Evolutionary conservation across 2,113 vertebrate genomes (phyloP).

Genomic region (Calidris pugnax): DNA sequence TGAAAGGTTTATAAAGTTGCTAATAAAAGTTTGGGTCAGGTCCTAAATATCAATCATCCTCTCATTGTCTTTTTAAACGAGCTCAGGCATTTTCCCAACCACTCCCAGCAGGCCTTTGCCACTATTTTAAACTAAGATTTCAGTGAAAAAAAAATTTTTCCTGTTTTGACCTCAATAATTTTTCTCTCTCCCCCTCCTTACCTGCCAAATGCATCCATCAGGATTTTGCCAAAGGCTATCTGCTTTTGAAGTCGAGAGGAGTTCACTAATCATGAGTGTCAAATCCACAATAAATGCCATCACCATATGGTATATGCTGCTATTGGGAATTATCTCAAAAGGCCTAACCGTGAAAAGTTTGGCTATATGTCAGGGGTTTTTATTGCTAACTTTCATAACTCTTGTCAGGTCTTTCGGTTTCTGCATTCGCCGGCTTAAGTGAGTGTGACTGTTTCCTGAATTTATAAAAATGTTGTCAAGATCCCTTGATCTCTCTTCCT

Average conservation of each 20-base stretch:
- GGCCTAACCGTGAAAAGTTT: not conserved
- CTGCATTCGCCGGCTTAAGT: conserved; percentile 24
- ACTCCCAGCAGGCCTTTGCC: conserved; percentile 27
- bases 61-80: conserved; percentile 42
- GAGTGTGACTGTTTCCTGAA: conserved; percentile 44
- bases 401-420: conserved; percentile 43
- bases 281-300: conserved; percentile 54
- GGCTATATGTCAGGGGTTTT: not conserved
- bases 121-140: conserved; percentile 28
- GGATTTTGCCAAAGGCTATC: conserved; percentile 17
- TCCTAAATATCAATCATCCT: conserved; percentile 39
- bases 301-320: conserved; percentile 21
- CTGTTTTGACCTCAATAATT: conserved; percentile 11
- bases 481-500: conserved; percentile 40
- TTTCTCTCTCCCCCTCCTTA: not conserved
- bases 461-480: conserved; percentile 43
- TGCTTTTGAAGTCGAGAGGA: conserved; percentile 25
- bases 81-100: conserved; percentile 46
- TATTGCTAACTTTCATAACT: conserved; percentile 35
- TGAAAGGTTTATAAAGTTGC: conserved; percentile 51
- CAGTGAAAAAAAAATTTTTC: not conserved
- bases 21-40: conserved; percentile 60
- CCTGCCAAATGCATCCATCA: conserved; percentile 36
- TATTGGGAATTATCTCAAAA: conserved; percentile 44
- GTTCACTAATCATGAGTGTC: conserved; percentile 38